Evolutionary conservation across 2,888 invertebrate genomes (phyloP), one percentile per base, ranked within the genome.

Genomic region (Cyrtodaria siliqua): DNA sequence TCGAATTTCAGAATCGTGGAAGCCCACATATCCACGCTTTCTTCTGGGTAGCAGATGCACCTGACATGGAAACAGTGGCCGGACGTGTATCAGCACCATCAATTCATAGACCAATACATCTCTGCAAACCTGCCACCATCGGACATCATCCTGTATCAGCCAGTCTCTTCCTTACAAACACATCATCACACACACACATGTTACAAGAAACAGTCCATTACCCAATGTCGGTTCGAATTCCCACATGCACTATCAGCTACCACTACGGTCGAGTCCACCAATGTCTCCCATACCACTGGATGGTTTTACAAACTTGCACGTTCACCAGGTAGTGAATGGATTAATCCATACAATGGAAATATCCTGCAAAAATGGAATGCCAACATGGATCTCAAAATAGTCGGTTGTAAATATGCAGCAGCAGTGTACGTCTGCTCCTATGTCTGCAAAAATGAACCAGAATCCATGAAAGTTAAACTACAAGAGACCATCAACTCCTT

Each of bases 91-190:
- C 14, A 53, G 64, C 33, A 6, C 27, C 18, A 20, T 8, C 1
- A n/a, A n/a, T 64, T 64, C 26, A 64, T 64, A 42, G 64, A 64
- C 42, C 53, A 55, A 55, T 64, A 64, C 27, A 64, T 64, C n/a
- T 26, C 9, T 49, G 61, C 49, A 8, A n/a, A 47, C 61, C 18
- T 9, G 6, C 3, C 47, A 61, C 4, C 14, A 2, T 9, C 16
- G 18, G n/a, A 6, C 14, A 2, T n/a, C n/a, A n/a, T n/a, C n/a
- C n/a, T n/a, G n/a, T n/a, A n/a, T n/a, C n/a, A n/a, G n/a, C n/a
- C n/a, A n/a, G n/a, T n/a, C n/a, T n/a, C n/a, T n/a, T n/a, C n/a
- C 29, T 49, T 26, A 47, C 44, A 20, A 50, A 33, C 33, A 33
- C 20, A 49, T 33, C 8, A 18, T 2, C 61, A 61, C 24, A 61